Percentiles rank a stretch among this genome's conserved stretches.
Conservation (phyloP, 2,797 vertebrate species). For the Galago senegalensis region DNA sequence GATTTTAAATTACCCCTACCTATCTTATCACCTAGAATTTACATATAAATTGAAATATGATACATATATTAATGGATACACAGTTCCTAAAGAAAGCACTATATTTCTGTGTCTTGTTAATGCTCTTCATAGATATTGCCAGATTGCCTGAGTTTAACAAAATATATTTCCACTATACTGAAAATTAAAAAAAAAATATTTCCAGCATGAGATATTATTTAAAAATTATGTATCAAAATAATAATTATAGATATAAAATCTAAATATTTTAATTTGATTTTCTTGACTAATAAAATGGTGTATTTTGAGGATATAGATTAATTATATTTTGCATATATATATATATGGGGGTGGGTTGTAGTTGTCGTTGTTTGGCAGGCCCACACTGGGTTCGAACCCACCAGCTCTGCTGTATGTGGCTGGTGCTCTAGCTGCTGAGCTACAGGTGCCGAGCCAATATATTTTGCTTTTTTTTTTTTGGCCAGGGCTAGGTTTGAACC, state of each 20-base stretch:
- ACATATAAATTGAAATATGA: neutral
- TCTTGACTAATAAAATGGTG: neutral
- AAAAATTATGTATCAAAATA: neutral
- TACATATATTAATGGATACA: neutral
- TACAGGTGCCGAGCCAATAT: no score
- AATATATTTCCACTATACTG: neutral
- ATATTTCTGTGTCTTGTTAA: constrained; percentile 25
- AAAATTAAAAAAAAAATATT: neutral
- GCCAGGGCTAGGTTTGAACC: no score
- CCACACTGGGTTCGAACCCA: no score
- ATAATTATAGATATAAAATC: neutral
- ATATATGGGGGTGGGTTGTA: no score
- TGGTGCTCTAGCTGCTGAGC: no score
- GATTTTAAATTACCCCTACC: neutral
- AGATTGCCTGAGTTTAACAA: neutral
- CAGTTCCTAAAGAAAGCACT: neutral
- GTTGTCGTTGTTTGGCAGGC: no score
- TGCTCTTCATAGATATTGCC: neutral
- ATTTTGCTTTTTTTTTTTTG: no score
- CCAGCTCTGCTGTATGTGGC: no score
- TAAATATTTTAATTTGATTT: constrained; percentile 20
- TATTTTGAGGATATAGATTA: neutral
- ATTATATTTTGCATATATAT: neutral
- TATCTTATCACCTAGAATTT: neutral
- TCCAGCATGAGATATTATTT: neutral